Evolutionary conservation across 2,113 vertebrate genomes (phyloP).

Genomic region (Melanostigma gelatinosum): DNA sequence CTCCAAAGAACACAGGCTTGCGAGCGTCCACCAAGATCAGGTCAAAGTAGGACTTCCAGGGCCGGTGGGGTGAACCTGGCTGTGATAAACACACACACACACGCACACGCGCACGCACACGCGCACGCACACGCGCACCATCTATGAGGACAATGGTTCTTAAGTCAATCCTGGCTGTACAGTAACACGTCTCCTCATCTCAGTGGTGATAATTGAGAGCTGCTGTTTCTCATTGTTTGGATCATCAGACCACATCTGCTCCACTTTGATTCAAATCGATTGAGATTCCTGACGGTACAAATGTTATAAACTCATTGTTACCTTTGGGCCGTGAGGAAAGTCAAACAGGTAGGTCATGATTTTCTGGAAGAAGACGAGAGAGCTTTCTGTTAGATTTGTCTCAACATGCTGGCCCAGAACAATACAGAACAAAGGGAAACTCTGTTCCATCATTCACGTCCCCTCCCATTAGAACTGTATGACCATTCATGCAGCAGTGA

Average conservation of each 20-base stretch:
- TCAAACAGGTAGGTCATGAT: slow-evolving; percentile 98
- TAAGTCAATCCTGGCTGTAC: background rate
- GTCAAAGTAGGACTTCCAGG: slow-evolving; percentile 96
- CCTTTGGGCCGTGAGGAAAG: slow-evolving; percentile 94
- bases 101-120: background rate
- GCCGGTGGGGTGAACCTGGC: slow-evolving; percentile 86
- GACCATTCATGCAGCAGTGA: background rate
- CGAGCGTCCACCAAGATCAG: slow-evolving; percentile 94
- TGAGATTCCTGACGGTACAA: background rate
- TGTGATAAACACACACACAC: slow-evolving; percentile 19
- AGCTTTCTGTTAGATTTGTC: background rate
- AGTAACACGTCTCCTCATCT: background rate
- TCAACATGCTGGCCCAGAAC: background rate
- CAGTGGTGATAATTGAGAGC: background rate
- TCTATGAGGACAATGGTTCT: too few relatives aligned
- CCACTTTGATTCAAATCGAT: background rate
- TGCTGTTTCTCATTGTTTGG: too few relatives aligned
- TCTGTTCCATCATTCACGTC: background rate
- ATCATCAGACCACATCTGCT: slow-evolving; percentile 43
- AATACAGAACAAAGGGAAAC: background rate
- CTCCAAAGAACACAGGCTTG: slow-evolving; percentile 94
- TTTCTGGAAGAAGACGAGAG: slow-evolving; percentile 85
- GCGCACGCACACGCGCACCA: slow-evolving; percentile 5
- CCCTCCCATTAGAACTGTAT: background rate
- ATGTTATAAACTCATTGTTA: slow-evolving; percentile 53